Base-by-base conservation (phyloP, 2,797 vertebrate species). In the Gymnothorax javanicus region DNA sequence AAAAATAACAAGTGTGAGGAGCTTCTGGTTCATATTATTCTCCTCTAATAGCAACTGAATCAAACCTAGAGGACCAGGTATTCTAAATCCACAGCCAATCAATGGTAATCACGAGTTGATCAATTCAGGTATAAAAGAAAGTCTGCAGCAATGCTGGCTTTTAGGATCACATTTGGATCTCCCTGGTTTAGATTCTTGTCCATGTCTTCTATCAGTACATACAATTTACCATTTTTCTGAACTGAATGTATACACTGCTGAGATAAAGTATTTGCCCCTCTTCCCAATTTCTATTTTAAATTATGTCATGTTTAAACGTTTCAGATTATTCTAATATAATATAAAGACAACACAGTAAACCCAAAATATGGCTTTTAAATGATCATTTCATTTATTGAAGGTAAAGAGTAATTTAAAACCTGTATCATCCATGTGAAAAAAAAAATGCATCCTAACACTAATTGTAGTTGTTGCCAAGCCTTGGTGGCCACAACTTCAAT, bases 161-260 rank as follows among this genome's bases (percentile, higher is more conserved):
- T 8, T 5, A 67, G 64, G 64, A n/a, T 9, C 64, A 69, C 5
- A 69, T 69, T 69, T 43, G 9, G 13, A 5, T 73, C 4, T 58
- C 73, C 69, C 27, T 56, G 73, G 17, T 71, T 83, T 86, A 86
- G 25, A 33, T 57, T 77, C 71, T 83, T 13, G 69, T 20, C 52
- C 52, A 58, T 88, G 69, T 57, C 79, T 75, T 73, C 62, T 84
- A 17, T 54, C 54, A 85, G 62, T 73, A 71, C 56, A 85, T 11
- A 82, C 59, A 43, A 59, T 62, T 20, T 56, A 56, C 5, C 3
- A 56, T 81, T 7, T 56, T 20, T 56, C 23, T 20, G 15, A n/a
- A 56, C n/a, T 60, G 43, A 75, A 93, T 91, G 89, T 93, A 92
- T 92, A 81, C 93, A 92, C 90, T 92, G 90, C 91, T 89, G 91